These are phyloP conservation scores for Acropternis orthonyx DNA, from an alignment of 2,797 vertebrate species.

Conservation along the genomic window DNA sequence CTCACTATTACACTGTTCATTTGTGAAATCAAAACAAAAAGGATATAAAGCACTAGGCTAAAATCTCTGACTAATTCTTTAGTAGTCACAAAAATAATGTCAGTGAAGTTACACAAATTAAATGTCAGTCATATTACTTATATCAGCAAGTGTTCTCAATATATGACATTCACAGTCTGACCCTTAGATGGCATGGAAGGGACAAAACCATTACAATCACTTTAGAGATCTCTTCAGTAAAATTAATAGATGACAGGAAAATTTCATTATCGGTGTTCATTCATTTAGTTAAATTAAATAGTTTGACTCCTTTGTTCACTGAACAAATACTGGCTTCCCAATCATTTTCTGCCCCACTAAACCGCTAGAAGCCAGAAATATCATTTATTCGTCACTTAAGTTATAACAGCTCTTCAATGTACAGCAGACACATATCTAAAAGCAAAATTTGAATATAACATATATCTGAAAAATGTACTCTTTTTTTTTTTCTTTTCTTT, in stretches of 20 bases:
- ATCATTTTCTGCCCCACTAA: slow-evolving; percentile 19
- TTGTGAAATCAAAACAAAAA: background rate
- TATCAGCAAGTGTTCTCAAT: background rate
- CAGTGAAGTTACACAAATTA: background rate
- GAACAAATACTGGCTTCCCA: slow-evolving; percentile 11
- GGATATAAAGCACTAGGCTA: background rate
- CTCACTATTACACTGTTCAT: background rate
- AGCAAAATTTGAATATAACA: background rate
- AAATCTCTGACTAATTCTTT: background rate
- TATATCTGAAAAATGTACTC: background rate
- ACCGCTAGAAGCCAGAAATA: background rate
- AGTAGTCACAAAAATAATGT: background rate
- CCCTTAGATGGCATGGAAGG: slow-evolving; percentile 29
- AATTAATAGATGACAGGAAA: slow-evolving; percentile 29
- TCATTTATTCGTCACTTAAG: background rate
- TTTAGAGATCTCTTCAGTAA: background rate
- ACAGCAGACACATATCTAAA: background rate
- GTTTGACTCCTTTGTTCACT: slow-evolving; percentile 20
- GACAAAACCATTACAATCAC: background rate
- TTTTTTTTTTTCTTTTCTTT: background rate
- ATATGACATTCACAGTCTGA: slow-evolving; percentile 13
- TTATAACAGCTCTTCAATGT: background rate
- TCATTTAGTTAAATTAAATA: slow-evolving; percentile 42
- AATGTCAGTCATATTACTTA: background rate
- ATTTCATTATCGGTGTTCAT: slow-evolving; percentile 1